These are phyloP conservation scores for Atractosteus spatula DNA, from an alignment of 2,113 vertebrate species.

Conservation along the genomic window DNA sequence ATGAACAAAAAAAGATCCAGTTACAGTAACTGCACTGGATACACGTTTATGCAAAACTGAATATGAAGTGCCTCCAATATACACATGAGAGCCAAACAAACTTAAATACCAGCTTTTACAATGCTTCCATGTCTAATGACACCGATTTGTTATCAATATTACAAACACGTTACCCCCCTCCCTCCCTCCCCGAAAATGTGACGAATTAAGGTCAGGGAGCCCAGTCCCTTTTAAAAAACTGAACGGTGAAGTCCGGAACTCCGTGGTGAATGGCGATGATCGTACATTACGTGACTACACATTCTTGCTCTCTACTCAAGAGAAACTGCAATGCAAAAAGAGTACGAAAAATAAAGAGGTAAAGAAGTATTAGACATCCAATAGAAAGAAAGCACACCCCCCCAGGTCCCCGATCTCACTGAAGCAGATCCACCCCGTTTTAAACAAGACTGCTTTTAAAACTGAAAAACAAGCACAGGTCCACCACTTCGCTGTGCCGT, in stretches of 20 bases:
- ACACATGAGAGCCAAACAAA: constrained; percentile 58
- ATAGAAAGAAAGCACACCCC: constrained; percentile 36
- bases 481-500: no score
- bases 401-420: constrained; percentile 18
- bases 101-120: constrained; percentile 58
- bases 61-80: constrained; percentile 58
- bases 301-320: constrained; percentile 40
- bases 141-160: constrained; percentile 55
- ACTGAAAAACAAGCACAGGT: no score
- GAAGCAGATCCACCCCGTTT: background rate
- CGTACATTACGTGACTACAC: constrained; percentile 56
- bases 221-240: constrained; percentile 47
- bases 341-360: constrained; percentile 43
- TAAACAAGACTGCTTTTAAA: no score
- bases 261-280: constrained; percentile 35
- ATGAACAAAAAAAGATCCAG: constrained; percentile 65
- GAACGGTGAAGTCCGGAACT: constrained; percentile 15
- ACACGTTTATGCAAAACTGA: constrained; percentile 64
- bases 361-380: constrained; percentile 39
- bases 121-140: constrained; percentile 47
- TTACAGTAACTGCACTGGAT: constrained; percentile 72
- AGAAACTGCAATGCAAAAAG: constrained; percentile 47
- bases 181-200: constrained; percentile 24
- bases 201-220: constrained; percentile 53
- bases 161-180: constrained; percentile 43